These are phyloP conservation scores for Scolanthus callimorphus DNA, from an alignment of 92 coral and sea anemone genomes.

Conservation along the genomic window DNA sequence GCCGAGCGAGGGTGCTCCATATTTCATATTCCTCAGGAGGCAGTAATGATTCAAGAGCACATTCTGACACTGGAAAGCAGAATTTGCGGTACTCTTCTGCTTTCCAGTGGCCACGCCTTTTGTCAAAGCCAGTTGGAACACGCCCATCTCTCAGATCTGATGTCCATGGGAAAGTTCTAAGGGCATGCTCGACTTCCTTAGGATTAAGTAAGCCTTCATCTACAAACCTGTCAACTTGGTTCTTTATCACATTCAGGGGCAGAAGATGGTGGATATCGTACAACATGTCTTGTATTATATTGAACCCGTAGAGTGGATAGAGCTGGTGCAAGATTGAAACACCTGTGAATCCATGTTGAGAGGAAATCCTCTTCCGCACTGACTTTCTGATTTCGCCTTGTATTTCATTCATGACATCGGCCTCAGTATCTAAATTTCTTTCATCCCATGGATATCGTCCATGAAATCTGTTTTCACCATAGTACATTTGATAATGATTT, in stretches of 20 bases:
- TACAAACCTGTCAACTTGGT: constrained; percentile 31
- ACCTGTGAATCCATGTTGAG: constrained; percentile 63
- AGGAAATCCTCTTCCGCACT: constrained; percentile 47
- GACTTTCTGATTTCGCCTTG: constrained; percentile 51
- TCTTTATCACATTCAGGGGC: constrained; percentile 53
- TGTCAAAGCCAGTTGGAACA: constrained; percentile 10
- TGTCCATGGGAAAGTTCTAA: constrained; percentile 60
- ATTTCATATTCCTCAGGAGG: constrained; percentile 30
- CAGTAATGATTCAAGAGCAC: constrained; percentile 7
- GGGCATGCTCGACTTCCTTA: constrained; percentile 32
- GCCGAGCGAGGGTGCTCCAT: constrained; percentile 23
- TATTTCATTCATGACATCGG: constrained; percentile 33
- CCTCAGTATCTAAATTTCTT: constrained; percentile 29
- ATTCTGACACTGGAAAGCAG: constrained; percentile 55
- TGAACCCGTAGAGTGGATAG: constrained; percentile 56
- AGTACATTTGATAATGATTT: constrained; percentile 54
- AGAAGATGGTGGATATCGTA: constrained; percentile 58
- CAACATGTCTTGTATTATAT: constrained; percentile 42
- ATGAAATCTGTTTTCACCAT: constrained; percentile 62
- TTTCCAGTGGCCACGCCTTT: constrained; percentile 29
- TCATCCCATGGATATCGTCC: constrained; percentile 45
- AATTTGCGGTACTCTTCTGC: constrained; percentile 47
- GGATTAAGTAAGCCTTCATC: constrained; percentile 44
- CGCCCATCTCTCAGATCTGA: constrained; percentile 39
- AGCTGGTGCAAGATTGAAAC: constrained; percentile 41